Evolutionary conservation across 1,140 invertebrate genomes (phyloP), one percentile per base, ranked within the genome.

Genomic region (Solenopsis invicta): DNA sequence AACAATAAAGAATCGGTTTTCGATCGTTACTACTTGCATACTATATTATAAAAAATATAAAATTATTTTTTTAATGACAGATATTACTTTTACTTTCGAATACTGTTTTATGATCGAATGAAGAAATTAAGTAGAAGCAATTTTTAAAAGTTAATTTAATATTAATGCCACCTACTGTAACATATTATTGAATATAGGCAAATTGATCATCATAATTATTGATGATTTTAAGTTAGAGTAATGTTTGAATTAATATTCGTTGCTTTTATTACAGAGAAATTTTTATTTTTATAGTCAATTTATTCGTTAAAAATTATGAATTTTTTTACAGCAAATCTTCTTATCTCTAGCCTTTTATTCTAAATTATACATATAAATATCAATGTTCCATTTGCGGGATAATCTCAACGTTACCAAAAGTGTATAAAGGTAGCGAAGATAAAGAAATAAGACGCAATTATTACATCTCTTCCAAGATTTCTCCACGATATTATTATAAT

Each of bases 241-340:
- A 37, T 54, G 24, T 37, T 50, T 50, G 13, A 18, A 0, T n/a
- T 29, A 29, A 29, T 29, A 29, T 29, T 29, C 13, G 12, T 48
- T 3, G 1, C 29, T 67, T 52, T 67, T 4, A 66, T 77, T 29
- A n/a, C 2, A 3, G 62, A 41, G 62, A 67, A 54, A 80, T 66
- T 21, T 52, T 67, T 9, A 2, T 29, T 29, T 29, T 29, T 29
- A 29, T 37, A 64, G 18, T 6, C 18, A 24, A 54, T 52, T 67
- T 67, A 54, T 24, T 50, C n/a, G 48, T n/a, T 54, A 78, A 78
- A 29, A 66, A 29, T 67, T 21, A 41, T 45, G n/a, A 29, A 67
- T 59, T 21, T n/a, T 66, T 21, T 29, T 24, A 34, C 18, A 21
- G 13, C 37, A 21, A 12, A 37, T 34, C 29, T 29, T 18, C 34